Conservation (phyloP, 2,113 vertebrate species). For the Dromiciops gliroides region DNA sequence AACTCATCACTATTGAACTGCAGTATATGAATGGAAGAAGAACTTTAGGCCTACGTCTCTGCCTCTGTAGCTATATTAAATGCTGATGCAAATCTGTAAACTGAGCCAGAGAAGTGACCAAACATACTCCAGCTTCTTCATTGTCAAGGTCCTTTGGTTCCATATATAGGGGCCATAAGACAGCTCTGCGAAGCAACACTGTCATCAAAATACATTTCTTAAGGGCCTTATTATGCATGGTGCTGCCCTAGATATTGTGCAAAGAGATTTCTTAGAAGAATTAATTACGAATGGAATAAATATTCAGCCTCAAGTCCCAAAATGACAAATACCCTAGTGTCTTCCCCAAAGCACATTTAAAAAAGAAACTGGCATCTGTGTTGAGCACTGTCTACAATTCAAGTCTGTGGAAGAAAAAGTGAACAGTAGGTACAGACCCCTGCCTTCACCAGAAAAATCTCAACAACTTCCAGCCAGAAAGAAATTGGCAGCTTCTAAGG, state of each 20-base stretch:
- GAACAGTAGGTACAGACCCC: not conserved
- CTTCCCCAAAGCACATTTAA: not conserved
- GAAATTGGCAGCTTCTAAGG: not conserved
- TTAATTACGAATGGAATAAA: not conserved
- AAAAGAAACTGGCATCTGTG: not conserved
- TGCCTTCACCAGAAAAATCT: not conserved
- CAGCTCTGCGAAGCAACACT: not conserved
- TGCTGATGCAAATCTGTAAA: not conserved
- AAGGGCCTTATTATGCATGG: not conserved
- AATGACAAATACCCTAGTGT: not conserved
- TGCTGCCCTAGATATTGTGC: not conserved
- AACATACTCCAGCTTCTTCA: not conserved
- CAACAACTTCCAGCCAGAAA: not conserved
- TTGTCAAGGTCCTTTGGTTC: not conserved
- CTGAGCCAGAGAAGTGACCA: not conserved
- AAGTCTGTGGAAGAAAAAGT: not conserved
- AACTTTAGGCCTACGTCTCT: not conserved
- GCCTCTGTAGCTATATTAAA: not conserved
- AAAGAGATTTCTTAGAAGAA: not conserved
- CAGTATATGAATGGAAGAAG: not conserved
- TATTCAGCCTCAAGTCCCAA: not conserved
- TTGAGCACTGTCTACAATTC: not conserved
- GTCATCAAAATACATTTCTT: not conserved
- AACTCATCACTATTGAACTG: not conserved
- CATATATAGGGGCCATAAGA: not conserved